Evolutionary conservation across 2,888 invertebrate species (phyloP), one percentile per base, ranked within the genome.

Genomic region (Phymatocera aterrima): DNA sequence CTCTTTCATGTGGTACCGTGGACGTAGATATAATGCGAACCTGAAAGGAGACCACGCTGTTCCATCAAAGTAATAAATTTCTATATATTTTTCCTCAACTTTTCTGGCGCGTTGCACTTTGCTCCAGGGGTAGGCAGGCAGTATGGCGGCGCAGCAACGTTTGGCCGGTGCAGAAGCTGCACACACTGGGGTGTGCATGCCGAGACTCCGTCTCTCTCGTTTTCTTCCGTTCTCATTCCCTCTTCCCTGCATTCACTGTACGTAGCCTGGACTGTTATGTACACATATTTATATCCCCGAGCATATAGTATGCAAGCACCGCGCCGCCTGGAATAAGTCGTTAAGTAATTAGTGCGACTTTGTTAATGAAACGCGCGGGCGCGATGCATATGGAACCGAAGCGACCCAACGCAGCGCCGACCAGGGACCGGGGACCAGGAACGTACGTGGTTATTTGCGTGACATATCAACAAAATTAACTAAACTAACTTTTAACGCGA

Each of bases 391-490:
- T 68, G 77, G 64, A 31, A 31, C 72, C 31, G 18, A 21, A n/a
- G n/a, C n/a, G n/a, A n/a, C n/a, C n/a, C n/a, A n/a, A n/a, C n/a
- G n/a, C n/a, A n/a, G n/a, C n/a, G n/a, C n/a, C n/a, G n/a, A n/a
- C n/a, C n/a, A n/a, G n/a, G n/a, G n/a, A n/a, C n/a, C n/a, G n/a
- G n/a, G n/a, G n/a, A n/a, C n/a, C n/a, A n/a, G n/a, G n/a, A n/a
- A n/a, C n/a, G n/a, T n/a, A n/a, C 21, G 21, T 34, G 43, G 81
- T 83, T 82, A 85, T 84, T 83, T 80, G 65, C 79, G 78, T 37
- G 79, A 80, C 81, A 81, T 75, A 75, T 75, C 28, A 75, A 60
- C 24, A 57, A 60, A 57, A 75, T 75, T 75, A 72, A 51, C 40
- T 31, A n/a, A n/a, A n/a, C n/a, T n/a, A n/a, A 48, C 18, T 72